Evolutionary conservation across 2,888 invertebrate genomes (phyloP), one percentile per base, ranked within the genome.

Genomic region (Drosophila pegasa): DNA sequence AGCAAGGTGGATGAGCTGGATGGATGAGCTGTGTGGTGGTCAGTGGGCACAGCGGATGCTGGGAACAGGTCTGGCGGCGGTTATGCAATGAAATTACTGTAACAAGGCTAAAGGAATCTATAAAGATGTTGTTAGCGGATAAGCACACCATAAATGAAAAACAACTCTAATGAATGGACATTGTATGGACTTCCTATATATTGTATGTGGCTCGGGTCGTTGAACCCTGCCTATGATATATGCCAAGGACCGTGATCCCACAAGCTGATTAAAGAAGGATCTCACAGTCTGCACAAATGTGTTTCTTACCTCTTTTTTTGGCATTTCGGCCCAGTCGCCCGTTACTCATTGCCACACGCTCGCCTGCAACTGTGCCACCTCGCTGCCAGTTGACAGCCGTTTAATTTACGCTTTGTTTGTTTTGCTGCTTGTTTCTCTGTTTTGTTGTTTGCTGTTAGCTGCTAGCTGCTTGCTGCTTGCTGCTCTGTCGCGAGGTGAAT

Each of bases 371-470:
- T 29, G 67, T 57, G 68, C 60, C 62, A 63, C 62, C 61, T 59
- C 41, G 59, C 27, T 41, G 64, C 52, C 57, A 64, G 78, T 87
- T 83, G 83, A 83, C 88, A 87, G 87, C 64, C 89, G 73, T 87
- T 87, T 89, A 87, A 87, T 89, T 89, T 86, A 86, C 84, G 88
- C 87, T 87, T 86, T 85, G 88, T 89, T 86, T 84, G 86, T 79
- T 73, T 76, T 47, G 55, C 61, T 59, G 78, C 78, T 66, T 66
- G 74, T 73, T 71, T 73, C 55, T 51, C 57, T 58, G 50, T 25
- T 50, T 22, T 45, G 45, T 45, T 38, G 38, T 71, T 75, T 47
- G 51, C 52, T 57, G 78, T 75, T 64, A 48, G 57, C 57, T 70
- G 64, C 47, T 50, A 20, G 20, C 50, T 63, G 50, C 54, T 75